Base-by-base conservation (phyloP, 2,113 vertebrate genomes). In the Petromus typicus region DNA sequence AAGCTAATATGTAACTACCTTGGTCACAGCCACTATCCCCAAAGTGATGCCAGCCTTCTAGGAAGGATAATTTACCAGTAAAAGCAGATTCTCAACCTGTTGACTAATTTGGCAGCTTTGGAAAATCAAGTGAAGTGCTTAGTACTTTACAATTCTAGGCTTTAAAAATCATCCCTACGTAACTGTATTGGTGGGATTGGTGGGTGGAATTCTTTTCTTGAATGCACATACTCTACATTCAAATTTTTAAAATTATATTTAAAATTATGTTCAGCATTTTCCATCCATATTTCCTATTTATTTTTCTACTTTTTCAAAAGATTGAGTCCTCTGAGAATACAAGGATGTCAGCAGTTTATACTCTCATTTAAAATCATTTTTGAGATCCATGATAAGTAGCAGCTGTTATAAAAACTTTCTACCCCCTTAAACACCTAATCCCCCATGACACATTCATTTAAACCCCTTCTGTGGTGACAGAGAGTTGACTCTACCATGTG, bases 381-480 rank as follows among this genome's bases (percentile, higher is more conserved):
- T 30, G 37, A 78, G n/a, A 79, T 93, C 32, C n/a, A n/a, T 59
- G 17, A 43, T 1, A 78, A 71, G 82, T 23, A 82, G 86, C n/a
- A 75, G 17, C 61, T 82, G 10, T 94, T 90, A n/a, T 71, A 94
- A 91, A 69, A 91, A 82, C 23, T 88, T 94, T 73, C n/a, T 75
- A 79, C 32, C 66, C 61, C 27, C 84, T 97, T 87, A 56, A 89
- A 84, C 20, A 85, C 40, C 32, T 67, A 76, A 64, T 93, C 69
- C 51, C 67, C 69, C 40, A 34, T 91, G 92, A 76, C 34, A 59
- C 7, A 27, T 75, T 93, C 40, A 85, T 82, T 93, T 67, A 51
- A 83, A 16, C 25, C 80, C 23, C 40, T 90, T 88, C 40, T 61
- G 12, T 91, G 67, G 30, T 76, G 51, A 86, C 80, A 3, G 2